Conservation (phyloP, 2,888 invertebrate genomes). For the Alloscopus bannaensis region DNA sequence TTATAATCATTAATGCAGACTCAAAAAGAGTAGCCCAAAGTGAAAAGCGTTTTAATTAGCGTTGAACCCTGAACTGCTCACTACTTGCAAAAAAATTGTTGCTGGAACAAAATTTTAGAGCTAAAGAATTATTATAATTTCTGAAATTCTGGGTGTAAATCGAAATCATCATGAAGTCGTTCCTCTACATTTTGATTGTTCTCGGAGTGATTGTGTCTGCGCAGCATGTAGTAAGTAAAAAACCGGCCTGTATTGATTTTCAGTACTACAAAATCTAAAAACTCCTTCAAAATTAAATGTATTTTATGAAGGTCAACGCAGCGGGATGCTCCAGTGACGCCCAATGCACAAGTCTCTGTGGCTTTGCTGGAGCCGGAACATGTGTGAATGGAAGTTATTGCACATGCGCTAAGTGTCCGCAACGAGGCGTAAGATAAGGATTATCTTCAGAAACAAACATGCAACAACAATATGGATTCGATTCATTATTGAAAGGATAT, state of each 20-base stretch:
- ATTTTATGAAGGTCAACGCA: not conserved
- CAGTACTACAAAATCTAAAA: constrained; percentile 74
- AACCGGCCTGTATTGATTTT: not conserved
- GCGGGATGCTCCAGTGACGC: constrained; percentile 27
- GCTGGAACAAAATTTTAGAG: no score
- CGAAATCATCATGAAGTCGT: no score
- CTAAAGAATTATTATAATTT: no score
- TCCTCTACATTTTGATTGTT: no score
- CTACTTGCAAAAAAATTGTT: no score
- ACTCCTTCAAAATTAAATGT: not conserved
- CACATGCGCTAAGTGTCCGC: constrained; percentile 44
- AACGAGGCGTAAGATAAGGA: constrained; percentile 29
- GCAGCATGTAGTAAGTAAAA: not conserved
- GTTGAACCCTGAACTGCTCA: no score
- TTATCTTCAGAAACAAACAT: not conserved
- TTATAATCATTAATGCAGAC: no score
- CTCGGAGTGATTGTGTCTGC: no score
- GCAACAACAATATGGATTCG: not conserved
- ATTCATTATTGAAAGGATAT: not conserved
- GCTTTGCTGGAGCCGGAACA: constrained; percentile 36
- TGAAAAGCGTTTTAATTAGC: no score
- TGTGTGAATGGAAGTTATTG: constrained; percentile 44
- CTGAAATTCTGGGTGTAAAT: no score
- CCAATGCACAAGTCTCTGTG: constrained; percentile 45
- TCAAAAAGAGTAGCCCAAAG: no score